Conservation (phyloP, 2,888 invertebrate species). For the Zele albiditarsus region DNA sequence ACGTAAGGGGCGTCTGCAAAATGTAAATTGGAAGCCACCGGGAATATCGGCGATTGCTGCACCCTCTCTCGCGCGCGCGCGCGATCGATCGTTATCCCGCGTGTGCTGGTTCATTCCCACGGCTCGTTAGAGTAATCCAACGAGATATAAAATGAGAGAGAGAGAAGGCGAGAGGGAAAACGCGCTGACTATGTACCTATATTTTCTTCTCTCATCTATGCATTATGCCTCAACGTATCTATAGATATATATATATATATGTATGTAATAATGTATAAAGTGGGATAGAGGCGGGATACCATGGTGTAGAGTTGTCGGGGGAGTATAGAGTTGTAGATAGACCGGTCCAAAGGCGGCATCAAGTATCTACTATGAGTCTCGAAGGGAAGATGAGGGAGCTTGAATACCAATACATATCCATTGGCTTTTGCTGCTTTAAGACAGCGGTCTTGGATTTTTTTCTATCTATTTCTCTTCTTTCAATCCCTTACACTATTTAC, state of each 20-base stretch:
- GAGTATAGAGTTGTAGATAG: slow-evolving; percentile 9
- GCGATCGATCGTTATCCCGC: slow-evolving; percentile 40
- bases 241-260: slow-evolving; percentile 10
- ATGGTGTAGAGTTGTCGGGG: slow-evolving; percentile 6
- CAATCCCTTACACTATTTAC: slow-evolving; percentile 25
- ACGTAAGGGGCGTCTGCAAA: slow-evolving; percentile 45
- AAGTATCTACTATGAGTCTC: not conserved
- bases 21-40: slow-evolving; percentile 45
- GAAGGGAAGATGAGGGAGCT: slow-evolving; percentile 25
- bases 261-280: slow-evolving; percentile 23
- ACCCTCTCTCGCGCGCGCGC: slow-evolving; percentile 27
- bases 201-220: slow-evolving; percentile 20
- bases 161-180: not conserved
- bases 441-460: not conserved
- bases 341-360: slow-evolving; percentile 29
- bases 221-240: slow-evolving; percentile 20
- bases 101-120: slow-evolving; percentile 45
- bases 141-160: not conserved
- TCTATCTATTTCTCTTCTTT: slow-evolving; percentile 1
- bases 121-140: slow-evolving; percentile 43
- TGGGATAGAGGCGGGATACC: slow-evolving; percentile 27
- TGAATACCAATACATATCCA: slow-evolving; percentile 25
- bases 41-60: slow-evolving; percentile 36
- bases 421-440: slow-evolving; percentile 8
- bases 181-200: slow-evolving; percentile 19